Conservation (phyloP, 2,113 vertebrate genomes). For the Nyctibius bracteatus region DNA sequence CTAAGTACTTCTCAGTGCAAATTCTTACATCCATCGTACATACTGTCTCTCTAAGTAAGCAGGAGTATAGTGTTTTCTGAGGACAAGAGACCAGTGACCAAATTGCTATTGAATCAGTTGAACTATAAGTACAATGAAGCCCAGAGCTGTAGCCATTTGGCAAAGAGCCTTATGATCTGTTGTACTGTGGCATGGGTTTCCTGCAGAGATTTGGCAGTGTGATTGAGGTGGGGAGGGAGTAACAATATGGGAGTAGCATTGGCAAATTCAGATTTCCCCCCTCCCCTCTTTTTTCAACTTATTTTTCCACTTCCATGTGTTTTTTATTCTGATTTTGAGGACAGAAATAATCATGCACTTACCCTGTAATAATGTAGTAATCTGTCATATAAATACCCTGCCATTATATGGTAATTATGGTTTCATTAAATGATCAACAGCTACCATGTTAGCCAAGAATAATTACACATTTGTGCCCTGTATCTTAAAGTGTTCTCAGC, state of each 20-base stretch:
- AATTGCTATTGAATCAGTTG: constrained; percentile 15
- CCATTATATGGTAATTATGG: constrained; percentile 69
- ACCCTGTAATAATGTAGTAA: constrained; percentile 66
- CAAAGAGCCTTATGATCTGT: constrained; percentile 23
- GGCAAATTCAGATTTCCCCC: not conserved
- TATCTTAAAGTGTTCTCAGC: constrained; percentile 62
- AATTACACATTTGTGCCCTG: constrained; percentile 61
- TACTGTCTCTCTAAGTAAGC: not conserved
- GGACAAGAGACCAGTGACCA: constrained; percentile 37
- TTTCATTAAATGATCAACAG: constrained; percentile 68
- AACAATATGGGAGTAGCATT: constrained; percentile 14
- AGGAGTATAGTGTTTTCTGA: constrained; percentile 16
- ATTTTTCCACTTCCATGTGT: constrained; percentile 56
- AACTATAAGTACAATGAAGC: constrained; percentile 40
- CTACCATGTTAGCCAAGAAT: constrained; percentile 66
- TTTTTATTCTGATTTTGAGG: constrained; percentile 66
- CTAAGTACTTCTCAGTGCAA: not conserved
- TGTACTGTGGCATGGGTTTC: constrained; percentile 36
- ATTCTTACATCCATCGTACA: not conserved
- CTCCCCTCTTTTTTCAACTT: not conserved
- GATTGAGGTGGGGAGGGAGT: constrained; percentile 30
- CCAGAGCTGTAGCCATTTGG: constrained; percentile 43
- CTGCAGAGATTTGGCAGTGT: constrained; percentile 34
- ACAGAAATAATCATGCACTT: constrained; percentile 64
- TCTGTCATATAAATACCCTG: constrained; percentile 68